Evolutionary conservation across 2,113 vertebrate genomes (phyloP).

Genomic region (Albula goreensis): DNA sequence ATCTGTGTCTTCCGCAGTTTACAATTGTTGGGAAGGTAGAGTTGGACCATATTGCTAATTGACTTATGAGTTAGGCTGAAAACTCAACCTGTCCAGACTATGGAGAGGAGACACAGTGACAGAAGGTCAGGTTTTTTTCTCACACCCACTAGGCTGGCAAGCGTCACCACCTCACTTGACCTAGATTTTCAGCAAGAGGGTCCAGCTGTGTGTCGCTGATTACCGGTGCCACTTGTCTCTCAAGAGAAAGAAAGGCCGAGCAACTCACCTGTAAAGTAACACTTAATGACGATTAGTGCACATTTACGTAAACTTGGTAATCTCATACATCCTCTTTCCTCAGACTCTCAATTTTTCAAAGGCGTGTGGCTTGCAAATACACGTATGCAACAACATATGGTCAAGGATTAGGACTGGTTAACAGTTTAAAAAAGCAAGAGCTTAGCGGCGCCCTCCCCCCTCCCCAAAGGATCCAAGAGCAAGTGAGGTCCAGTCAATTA

Average conservation of each 20-base stretch:
- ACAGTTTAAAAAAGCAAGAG: slow-evolving; percentile 2
- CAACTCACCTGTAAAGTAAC: not conserved
- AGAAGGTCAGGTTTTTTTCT: not conserved
- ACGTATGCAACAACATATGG: not conserved
- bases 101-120: not conserved
- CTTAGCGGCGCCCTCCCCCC: not conserved
- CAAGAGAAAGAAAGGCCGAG: not conserved
- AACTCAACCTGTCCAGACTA: not conserved
- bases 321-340: not conserved
- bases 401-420: not conserved
- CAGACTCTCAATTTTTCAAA: not conserved
- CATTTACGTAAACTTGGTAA: not conserved
- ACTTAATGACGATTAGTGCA: not conserved
- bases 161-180: not conserved
- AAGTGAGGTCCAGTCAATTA: not conserved
- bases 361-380: not conserved
- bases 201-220: not conserved
- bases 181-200: not conserved
- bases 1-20: no score
- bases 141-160: not conserved
- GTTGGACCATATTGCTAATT: not conserved
- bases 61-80: not conserved
- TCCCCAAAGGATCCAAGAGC: not conserved
- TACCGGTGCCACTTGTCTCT: not conserved
- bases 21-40: not conserved